A percentile compares a stretch with the other conserved stretches of the same genome.
Evolutionary conservation across 2,113 vertebrate genomes (phyloP).

Genomic region (Pagrus major): DNA sequence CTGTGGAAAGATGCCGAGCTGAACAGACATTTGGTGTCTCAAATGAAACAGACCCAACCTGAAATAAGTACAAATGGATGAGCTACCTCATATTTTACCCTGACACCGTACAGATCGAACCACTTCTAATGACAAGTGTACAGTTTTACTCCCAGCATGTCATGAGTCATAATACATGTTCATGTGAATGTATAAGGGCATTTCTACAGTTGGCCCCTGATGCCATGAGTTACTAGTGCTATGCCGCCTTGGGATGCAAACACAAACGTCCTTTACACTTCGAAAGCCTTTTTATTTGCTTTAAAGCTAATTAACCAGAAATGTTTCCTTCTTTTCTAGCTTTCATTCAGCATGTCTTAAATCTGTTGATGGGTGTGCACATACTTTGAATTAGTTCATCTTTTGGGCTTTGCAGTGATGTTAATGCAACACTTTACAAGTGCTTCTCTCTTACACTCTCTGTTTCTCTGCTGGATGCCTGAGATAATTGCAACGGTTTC

Average conservation of each 20-base stretch:
- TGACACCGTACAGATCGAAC: constrained; percentile 35
- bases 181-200: constrained; percentile 67
- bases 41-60: constrained; percentile 11
- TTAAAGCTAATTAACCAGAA: constrained; percentile 56
- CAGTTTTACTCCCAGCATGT: constrained; percentile 54
- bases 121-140: constrained; percentile 49
- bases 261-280: constrained; percentile 37
- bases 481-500: not conserved
- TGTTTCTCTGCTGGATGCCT: constrained; percentile 15
- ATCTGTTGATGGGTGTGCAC: constrained; percentile 50
- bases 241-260: constrained; percentile 52
- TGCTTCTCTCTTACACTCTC: constrained; percentile 54
- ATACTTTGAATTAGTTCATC: constrained; percentile 42
- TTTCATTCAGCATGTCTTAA: constrained; percentile 65
- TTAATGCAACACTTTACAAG: constrained; percentile 40
- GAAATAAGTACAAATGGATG: constrained; percentile 52
- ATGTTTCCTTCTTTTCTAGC: constrained; percentile 31
- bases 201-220: constrained; percentile 41
- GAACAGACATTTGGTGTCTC: constrained; percentile 27
- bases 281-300: constrained; percentile 65
- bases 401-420: constrained; percentile 50
- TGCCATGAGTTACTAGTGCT: constrained; percentile 43
- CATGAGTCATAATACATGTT: constrained; percentile 34
- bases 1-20: not conserved
- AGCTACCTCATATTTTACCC: constrained; percentile 77